Base-by-base conservation (phyloP, 2,888 invertebrate species). In the Pecten maximus region DNA sequence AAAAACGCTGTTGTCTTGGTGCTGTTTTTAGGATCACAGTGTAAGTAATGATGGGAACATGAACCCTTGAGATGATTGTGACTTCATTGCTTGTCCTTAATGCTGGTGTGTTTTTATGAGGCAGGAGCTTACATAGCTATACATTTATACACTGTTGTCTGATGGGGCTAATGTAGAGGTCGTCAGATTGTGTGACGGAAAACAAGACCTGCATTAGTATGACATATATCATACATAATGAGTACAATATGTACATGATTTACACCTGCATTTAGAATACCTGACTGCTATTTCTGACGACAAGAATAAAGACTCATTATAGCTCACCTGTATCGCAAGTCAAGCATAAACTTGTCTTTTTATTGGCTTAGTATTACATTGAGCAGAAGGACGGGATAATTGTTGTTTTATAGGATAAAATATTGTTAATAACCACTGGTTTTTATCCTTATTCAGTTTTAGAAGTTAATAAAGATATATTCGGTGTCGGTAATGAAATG, bases 171-270 rank as follows among this genome's bases (percentile, higher is more conserved):
- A 74, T 28, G 74, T 74, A 35, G 28, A 6, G 35, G 74, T 74
- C 12, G 23, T 74, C 35, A 35, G 4, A 74, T 74, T 35, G 35
- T 28, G 35, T 28, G 74, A 74, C 35, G 74, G 35, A 74, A 60
- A 60, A 60, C 60, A 23, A 60, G n/a, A n/a, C 35, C 74, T 35
- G 74, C 35, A 74, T 74, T 74, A 74, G 10, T 74, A 35, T 1
- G 74, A 60, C 74, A 74, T 74, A 74, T 28, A 74, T 74, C 74
- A 74, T 74, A 8, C 35, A 35, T 74, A 74, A 74, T 35, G 74
- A 74, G 74, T 74, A 60, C 35, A 74, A 54, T 54, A n/a, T n/a
- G 44, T 74, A 74, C 74, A 28, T 74, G 74, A 74, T 74, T 74
- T 35, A 74, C 74, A 74, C 74, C 74, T 74, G 74, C 35, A 74